Conservation (phyloP, 2,888 invertebrate species). For the Gisinianus flammeolus region DNA sequence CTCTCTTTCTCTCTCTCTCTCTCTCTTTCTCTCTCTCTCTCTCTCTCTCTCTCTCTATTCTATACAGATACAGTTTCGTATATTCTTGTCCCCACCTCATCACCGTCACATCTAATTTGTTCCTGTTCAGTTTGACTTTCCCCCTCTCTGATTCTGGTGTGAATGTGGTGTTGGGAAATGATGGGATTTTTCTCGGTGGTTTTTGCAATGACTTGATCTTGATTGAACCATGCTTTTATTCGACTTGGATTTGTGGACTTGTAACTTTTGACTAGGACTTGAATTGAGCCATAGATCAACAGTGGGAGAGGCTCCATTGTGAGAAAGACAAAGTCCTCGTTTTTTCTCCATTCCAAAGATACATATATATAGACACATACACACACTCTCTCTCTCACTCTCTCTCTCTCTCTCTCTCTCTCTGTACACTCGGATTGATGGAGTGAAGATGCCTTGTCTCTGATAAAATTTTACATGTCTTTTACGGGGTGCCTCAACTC, state of each 20-base stretch:
- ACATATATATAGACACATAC: too few species aligned
- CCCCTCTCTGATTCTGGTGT: background rate
- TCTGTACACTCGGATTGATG: slow-evolving; percentile 1
- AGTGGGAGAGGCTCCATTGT: slow-evolving; percentile 9
- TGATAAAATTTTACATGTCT: slow-evolving; percentile 30
- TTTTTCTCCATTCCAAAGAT: too few species aligned
- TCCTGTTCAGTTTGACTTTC: background rate
- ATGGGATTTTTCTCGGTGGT: background rate
- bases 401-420: too few species aligned
- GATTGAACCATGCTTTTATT: slow-evolving; percentile 36
- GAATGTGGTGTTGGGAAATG: background rate
- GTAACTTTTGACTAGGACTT: too few species aligned
- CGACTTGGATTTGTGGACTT: slow-evolving; percentile 8
- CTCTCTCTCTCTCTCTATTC: background rate
- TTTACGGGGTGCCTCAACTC: slow-evolving; percentile 25
- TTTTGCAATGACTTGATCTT: slow-evolving; percentile 13
- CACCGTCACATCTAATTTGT: slow-evolving; percentile 11
- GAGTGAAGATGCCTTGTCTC: slow-evolving; percentile 27
- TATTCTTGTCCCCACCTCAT: background rate
- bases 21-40: background rate
- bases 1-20: background rate
- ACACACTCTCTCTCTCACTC: background rate
- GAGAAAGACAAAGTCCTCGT: slow-evolving; percentile 16
- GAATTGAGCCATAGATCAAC: slow-evolving; percentile 12
- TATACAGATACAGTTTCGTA: background rate